Evolutionary conservation across 2,113 vertebrate genomes (phyloP).

Genomic region (Hydrolagus affinis): DNA sequence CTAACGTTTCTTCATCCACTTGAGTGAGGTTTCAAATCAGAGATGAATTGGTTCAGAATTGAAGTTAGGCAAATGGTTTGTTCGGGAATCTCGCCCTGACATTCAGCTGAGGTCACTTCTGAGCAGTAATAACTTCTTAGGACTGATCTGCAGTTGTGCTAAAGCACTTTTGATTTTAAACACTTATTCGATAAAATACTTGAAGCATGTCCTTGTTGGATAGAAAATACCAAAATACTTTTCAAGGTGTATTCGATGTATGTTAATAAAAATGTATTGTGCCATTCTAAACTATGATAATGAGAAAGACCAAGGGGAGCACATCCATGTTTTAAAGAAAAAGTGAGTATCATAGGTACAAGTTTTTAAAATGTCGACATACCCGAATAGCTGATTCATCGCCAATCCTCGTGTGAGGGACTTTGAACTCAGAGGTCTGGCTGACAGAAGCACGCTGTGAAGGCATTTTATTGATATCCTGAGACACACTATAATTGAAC

Average conservation of each 20-base stretch:
- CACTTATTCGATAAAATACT: not conserved
- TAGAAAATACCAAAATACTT: not conserved
- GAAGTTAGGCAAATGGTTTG: not conserved
- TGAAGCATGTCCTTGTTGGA: too few relatives aligned
- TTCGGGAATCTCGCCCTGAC: not conserved
- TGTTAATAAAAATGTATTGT: not conserved
- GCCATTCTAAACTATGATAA: not conserved
- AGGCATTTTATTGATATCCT: slow-evolving; percentile 48
- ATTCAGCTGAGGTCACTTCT: not conserved
- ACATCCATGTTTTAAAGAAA: not conserved
- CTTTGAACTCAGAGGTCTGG: slow-evolving; percentile 50
- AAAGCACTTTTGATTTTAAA: not conserved
- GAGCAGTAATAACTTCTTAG: not conserved
- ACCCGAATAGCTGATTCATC: slow-evolving; percentile 65
- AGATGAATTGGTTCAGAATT: not conserved
- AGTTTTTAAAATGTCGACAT: slow-evolving; percentile 33
- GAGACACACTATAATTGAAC: slow-evolving; percentile 41
- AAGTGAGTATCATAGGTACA: slow-evolving; percentile 25
- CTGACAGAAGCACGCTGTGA: slow-evolving; percentile 44
- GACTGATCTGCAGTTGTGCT: not conserved
- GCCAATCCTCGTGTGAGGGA: slow-evolving; percentile 63
- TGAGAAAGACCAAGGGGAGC: not conserved
- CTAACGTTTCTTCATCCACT: not conserved
- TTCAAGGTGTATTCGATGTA: not conserved
- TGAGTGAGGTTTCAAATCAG: not conserved